phyloP scores from a whole-genome alignment of 2,888 invertebrate genomes.

The Geotrupes spiniger region DNA sequence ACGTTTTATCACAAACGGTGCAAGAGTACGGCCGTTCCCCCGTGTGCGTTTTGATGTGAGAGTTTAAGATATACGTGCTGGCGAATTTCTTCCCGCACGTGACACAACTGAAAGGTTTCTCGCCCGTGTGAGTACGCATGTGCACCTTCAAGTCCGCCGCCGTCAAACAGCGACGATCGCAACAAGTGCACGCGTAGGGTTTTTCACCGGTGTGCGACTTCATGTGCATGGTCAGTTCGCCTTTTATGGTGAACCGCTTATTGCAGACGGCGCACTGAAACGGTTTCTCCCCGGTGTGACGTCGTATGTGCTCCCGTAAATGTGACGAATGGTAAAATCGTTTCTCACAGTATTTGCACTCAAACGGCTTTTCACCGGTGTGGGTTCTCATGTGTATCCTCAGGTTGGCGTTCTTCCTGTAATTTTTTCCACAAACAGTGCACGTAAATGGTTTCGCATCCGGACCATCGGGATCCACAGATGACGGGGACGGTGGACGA shows the following conservation, averaged over 20 bases:
- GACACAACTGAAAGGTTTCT: constrained; percentile 43
- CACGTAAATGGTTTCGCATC: constrained; percentile 39
- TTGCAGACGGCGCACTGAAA: constrained; percentile 45
- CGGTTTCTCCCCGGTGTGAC: constrained; percentile 48
- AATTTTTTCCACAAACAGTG: constrained; percentile 42
- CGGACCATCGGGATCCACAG: constrained; percentile 19
- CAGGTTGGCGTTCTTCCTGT: constrained; percentile 46
- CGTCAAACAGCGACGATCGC: constrained; percentile 57
- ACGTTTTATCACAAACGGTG: constrained; percentile 56
- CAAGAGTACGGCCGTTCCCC: constrained; percentile 62
- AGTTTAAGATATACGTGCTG: constrained; percentile 59
- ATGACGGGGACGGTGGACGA: constrained; percentile 38
- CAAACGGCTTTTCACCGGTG: constrained; percentile 49
- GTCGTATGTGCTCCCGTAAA: constrained; percentile 44
- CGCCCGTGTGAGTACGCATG: constrained; percentile 49
- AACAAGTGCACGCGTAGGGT: constrained; percentile 56
- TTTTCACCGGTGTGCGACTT: constrained; percentile 56
- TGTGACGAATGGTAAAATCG: constrained; percentile 48
- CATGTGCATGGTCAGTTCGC: constrained; percentile 51
- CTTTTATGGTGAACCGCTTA: constrained; percentile 46
- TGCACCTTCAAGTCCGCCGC: constrained; percentile 55
- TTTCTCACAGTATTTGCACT: constrained; percentile 48
- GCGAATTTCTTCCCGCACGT: constrained; percentile 55
- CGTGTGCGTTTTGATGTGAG: constrained; percentile 61
- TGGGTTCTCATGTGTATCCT: constrained; percentile 47